Conservation (phyloP, 2,113 vertebrate genomes). For the Pachyramphus minor region DNA sequence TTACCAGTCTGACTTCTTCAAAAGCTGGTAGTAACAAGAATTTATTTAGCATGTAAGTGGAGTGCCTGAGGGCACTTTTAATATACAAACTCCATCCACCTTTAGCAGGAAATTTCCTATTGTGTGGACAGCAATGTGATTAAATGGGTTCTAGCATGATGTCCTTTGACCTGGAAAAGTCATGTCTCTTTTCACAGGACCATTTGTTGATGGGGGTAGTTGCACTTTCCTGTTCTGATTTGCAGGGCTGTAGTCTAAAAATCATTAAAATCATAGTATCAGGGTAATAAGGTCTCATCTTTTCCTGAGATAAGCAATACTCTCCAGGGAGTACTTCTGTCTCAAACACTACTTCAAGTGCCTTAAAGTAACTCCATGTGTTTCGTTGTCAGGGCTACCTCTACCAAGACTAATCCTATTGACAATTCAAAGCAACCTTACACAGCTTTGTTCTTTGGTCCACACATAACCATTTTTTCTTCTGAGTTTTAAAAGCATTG, state of each 20-base stretch:
- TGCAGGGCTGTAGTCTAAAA: not conserved
- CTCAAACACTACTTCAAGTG: not conserved
- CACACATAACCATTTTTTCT: not conserved
- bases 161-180: not conserved
- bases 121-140: fast-evolving
- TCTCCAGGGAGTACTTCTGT: not conserved
- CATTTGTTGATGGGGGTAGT: not conserved
- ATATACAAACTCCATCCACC: not conserved
- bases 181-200: not conserved
- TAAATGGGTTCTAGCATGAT: not conserved
- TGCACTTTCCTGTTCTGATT: not conserved
- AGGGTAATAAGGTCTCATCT: not conserved
- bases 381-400: not conserved
- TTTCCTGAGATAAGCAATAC: not conserved
- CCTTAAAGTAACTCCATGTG: not conserved
- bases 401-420: not conserved
- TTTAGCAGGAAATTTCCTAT: not conserved
- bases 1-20: not conserved
- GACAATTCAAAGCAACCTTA: not conserved
- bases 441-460: not conserved
- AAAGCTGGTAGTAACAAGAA: not conserved
- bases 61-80: not conserved
- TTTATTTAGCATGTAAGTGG: not conserved
- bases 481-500: not conserved
- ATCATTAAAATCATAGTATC: not conserved